Base-by-base conservation (phyloP, 2,113 vertebrate species). In the Micronycteris hirsuta region DNA sequence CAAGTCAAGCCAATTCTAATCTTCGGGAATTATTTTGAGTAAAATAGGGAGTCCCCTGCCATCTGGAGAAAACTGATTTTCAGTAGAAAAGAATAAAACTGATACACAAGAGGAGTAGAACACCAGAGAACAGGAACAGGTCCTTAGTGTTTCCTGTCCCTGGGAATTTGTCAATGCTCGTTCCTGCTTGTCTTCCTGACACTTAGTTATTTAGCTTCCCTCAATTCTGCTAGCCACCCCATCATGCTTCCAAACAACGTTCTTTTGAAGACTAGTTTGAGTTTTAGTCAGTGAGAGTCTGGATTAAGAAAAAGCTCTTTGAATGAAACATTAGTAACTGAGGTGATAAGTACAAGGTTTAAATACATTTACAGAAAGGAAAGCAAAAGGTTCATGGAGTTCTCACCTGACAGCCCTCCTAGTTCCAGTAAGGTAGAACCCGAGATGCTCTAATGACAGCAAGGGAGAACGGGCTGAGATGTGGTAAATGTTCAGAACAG, bases 311-410 rank as follows among this genome's bases (percentile, higher is more conserved):
- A 89, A 10, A 45, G 15, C 12, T 61, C 71, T 49, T 56, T 86
- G 56, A 91, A 86, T 70, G 49, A 38, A 87, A 82, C 49, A 61
- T 52, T 7, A 77, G 36, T 76, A 93, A 91, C 47, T 76, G 22
- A 90, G 10, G 4, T 68, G 71, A 76, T n/a, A 11, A 71, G 41
- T 67, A 61, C 19, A 73, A 92, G 43, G 15, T 49, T 94, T 91
- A 73, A 89, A 78, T 41, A 91, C 6, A 95, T 68, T 96, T 73
- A 86, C 0, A 87, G 52, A 92, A 92, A 89, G 20, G 31, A 92
- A 92, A 63, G 54, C 61, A 89, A 91, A 88, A 89, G n/a, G 24
- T 85, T 80, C 36, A 76, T 19, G 5, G 28, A 77, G 12, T 31
- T 94, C 31, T 94, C 58, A 89, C 11, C 33, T 70, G 33, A 77